phyloP scores from a whole-genome alignment of 1,140 invertebrate species.

The Magallana angulata region DNA sequence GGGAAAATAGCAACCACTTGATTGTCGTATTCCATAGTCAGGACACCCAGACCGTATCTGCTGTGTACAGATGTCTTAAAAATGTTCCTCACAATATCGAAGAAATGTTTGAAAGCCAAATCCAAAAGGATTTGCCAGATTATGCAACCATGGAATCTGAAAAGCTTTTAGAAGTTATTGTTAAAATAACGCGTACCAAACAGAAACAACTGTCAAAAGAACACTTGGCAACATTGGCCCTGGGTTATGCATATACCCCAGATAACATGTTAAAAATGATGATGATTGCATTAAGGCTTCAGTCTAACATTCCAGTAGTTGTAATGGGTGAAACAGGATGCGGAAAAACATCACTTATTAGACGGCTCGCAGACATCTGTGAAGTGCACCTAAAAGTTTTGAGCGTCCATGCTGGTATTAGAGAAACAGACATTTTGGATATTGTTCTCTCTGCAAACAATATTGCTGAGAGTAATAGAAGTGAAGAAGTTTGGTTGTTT shows the following conservation, averaged over 20 bases:
- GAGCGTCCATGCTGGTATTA: constrained; percentile 65
- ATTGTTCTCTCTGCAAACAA: constrained; percentile 38
- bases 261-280: constrained; percentile 66
- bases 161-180: constrained; percentile 53
- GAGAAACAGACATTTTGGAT: constrained; percentile 42
- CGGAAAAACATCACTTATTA: constrained; percentile 66
- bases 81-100: constrained; percentile 56
- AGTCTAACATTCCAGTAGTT: constrained; percentile 50
- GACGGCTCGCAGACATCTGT: constrained; percentile 56
- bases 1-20: constrained; percentile 60
- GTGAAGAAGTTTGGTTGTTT: constrained; percentile 58
- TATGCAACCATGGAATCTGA: constrained; percentile 56
- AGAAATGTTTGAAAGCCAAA: constrained; percentile 60
- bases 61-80: constrained; percentile 55
- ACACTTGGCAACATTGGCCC: constrained; percentile 17
- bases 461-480: not conserved
- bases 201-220: not conserved
- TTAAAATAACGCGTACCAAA: constrained; percentile 49
- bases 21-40: constrained; percentile 60
- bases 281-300: constrained; percentile 56
- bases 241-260: constrained; percentile 64
- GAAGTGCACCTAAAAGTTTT: constrained; percentile 51
- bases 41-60: constrained; percentile 63
- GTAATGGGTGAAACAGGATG: constrained; percentile 65
- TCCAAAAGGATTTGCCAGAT: constrained; percentile 54